phyloP scores from a whole-genome alignment of 2,113 vertebrate genomes.

The Microcebus ravelobensis region DNA sequence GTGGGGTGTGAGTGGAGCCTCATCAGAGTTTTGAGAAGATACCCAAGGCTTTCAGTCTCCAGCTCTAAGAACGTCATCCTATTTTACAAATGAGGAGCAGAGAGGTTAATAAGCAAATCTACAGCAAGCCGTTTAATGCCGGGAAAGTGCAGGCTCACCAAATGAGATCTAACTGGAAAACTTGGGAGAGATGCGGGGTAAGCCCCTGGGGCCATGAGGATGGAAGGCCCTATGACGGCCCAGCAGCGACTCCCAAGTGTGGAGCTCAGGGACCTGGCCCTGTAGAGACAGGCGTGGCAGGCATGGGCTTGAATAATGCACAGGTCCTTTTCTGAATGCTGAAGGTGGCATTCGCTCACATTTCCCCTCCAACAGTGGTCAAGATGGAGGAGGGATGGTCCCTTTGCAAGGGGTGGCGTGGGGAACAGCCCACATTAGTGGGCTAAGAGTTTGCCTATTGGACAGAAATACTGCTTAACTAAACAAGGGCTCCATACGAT shows the following conservation, averaged over 20 bases:
- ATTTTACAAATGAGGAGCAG: neutral
- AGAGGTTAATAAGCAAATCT: neutral
- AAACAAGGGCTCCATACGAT: neutral
- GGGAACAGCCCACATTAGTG: neutral
- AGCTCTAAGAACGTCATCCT: neutral
- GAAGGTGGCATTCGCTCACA: neutral
- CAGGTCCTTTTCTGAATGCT: neutral
- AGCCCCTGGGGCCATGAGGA: neutral
- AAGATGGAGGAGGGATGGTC: neutral
- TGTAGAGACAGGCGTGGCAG: neutral
- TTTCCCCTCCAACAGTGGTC: neutral
- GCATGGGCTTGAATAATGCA: neutral
- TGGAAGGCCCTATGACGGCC: neutral
- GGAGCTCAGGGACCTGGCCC: neutral
- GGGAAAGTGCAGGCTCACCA: neutral
- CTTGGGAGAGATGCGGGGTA: neutral
- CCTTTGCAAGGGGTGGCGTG: neutral
- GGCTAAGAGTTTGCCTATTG: neutral
- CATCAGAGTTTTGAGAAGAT: neutral
- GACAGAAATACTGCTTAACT: neutral
- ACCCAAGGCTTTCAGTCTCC: neutral
- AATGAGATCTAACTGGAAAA: neutral
- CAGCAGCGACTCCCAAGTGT: neutral
- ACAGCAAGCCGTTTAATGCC: neutral
- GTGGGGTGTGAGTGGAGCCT: neutral